These are phyloP conservation scores for Sphaeridia pumilis DNA, from an alignment of 2,888 invertebrate species.

Conservation along the genomic window DNA sequence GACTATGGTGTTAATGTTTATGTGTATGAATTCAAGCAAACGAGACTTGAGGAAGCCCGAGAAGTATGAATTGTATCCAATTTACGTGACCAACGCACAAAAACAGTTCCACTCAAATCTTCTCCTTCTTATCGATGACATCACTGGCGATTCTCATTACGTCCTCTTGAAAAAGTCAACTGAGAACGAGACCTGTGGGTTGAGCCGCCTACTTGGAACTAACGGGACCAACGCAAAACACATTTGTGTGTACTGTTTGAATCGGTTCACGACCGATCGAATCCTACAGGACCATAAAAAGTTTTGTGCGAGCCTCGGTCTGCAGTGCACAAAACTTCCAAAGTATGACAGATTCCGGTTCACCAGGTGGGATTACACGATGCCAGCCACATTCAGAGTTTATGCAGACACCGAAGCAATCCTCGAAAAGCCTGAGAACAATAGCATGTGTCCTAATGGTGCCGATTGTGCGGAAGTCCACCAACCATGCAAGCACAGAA, in stretches of 20 bases:
- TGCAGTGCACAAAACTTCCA: no score
- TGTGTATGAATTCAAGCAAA: not conserved
- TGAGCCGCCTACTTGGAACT: not conserved
- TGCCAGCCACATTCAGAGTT: not conserved
- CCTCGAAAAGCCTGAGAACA: no score
- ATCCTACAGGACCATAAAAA: not conserved
- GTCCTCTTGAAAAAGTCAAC: not conserved
- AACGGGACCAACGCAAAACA: not conserved
- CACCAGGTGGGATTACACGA: no score
- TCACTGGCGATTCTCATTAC: not conserved
- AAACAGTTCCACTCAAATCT: not conserved
- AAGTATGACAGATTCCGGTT: no score
- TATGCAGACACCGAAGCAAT: conserved; percentile 2
- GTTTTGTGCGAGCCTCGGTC: not conserved
- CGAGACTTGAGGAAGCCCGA: not conserved
- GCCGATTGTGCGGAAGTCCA: no score
- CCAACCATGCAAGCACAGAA: not conserved
- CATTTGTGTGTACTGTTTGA: not conserved
- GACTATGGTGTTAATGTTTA: not conserved
- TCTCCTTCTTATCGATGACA: not conserved
- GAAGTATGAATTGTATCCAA: not conserved
- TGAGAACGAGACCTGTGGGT: not conserved
- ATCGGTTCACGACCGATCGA: not conserved
- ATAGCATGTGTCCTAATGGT: no score
- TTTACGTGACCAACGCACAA: not conserved